Evolutionary conservation across 2,888 invertebrate genomes (phyloP), one percentile per base, ranked within the genome.

Genomic region (Hypercompe scribonia): DNA sequence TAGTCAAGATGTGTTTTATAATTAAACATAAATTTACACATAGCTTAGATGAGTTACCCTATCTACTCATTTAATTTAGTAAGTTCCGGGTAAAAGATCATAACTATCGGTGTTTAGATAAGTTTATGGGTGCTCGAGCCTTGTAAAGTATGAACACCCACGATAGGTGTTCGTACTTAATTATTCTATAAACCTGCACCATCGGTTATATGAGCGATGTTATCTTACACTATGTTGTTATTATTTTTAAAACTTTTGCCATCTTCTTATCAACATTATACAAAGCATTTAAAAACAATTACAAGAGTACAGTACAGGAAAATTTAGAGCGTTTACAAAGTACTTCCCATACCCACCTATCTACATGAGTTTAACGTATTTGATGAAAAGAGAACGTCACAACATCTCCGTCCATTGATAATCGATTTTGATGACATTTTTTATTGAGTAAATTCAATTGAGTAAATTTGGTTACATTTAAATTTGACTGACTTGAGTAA

Each of bases 61-160:
- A 8, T 24, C 13, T 18, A n/a, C 34, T 54, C 31, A 68, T 24
- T 4, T 28, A 68, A 28, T 68, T 70, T 50, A 64, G 64, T 64
- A 70, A 64, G 70, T 70, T 70, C 33, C 8, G 64, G 64, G 46
- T 13, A 65, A 50, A 70, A 65, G 64, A 70, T 70, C 65, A 50
- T 39, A 39, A 13, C 39, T 65, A 64, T 65, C 70, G n/a, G 24
- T 46, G 33, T 39, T 63, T 69, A 70, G 50, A 24, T 65, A 36
- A 13, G 15, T 65, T n/a, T 46, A 28, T 34, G 70, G 64, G 46
- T 65, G 21, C n/a, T 46, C 21, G 34, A 28, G 13, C 50, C 50
- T n/a, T 46, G 34, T n/a, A 33, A n/a, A 31, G 28, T 28, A 61
- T 58, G 28, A 46, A 33, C 33, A 63, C 42, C 42, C 46, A 70